Evolutionary conservation across 2,113 vertebrate genomes (phyloP), one percentile per base, ranked within the genome.

Genomic region (Osmerus mordax): DNA sequence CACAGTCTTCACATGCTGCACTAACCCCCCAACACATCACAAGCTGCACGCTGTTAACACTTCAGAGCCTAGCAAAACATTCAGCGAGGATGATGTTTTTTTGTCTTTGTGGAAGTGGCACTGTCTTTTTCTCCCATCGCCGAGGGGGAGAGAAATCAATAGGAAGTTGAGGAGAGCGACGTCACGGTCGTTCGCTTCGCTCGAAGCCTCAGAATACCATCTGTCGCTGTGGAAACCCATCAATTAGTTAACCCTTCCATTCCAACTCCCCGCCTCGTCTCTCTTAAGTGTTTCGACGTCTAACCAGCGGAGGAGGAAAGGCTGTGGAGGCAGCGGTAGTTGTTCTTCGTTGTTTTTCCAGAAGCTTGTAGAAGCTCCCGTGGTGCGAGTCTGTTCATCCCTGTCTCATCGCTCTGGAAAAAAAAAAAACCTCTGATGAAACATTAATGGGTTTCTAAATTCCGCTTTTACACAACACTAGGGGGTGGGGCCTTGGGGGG

Each of bases 171-270:
- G 16, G 36, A 3, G n/a, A 15, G 3, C 19, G 60, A 71, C 14
- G 41, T 47, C 62, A 25, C 51, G 36, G 53, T 67, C 63, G 59
- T 13, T 13, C 28, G 51, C 52, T 65, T 66, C 9, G 6, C 11
- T 70, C 53, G 60, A 3, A 16, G 47, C 53, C 19, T 56, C 14
- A 47, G 9, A 36, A 29, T 29, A 62, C 60, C 58, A 60, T 60
- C 21, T 41, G 61, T 81, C 58, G 72, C 76, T 71, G 76, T 79
- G 77, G 73, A 60, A 83, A 80, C 82, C 28, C 23, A 70, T 74
- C 64, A 78, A 72, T 79, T 74, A 71, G 71, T 78, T 78, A 59
- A 71, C 65, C 67, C 54, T 54, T 64, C 54, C 55, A 53, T 58
- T 23, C 32, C 15, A 16, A 16, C 2, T 28, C 41, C 41, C 41